Conservation (phyloP, 2,113 vertebrate genomes). For the Poicephalus meyeri region DNA sequence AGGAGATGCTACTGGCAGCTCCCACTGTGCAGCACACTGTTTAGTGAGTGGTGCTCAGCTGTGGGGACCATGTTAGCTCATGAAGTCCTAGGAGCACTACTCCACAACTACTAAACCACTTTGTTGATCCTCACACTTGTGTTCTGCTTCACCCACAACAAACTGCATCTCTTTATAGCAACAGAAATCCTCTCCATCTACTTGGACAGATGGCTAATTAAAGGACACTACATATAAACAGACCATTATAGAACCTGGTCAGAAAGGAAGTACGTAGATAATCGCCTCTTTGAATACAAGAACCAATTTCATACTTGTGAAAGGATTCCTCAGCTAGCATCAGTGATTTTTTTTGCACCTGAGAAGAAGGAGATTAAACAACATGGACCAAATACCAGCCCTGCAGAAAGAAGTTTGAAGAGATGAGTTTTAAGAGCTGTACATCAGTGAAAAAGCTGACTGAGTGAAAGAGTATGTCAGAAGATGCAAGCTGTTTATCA, state of each 20-base stretch:
- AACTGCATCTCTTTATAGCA: background rate
- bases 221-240: background rate
- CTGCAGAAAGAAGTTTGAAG: background rate
- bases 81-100: background rate
- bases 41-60: background rate
- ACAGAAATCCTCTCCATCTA: background rate
- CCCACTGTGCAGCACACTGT: background rate
- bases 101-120: background rate
- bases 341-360: background rate
- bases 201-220: constrained; percentile 41
- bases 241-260: background rate
- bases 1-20: background rate
- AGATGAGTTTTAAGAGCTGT: background rate
- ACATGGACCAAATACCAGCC: background rate
- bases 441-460: background rate
- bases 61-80: background rate
- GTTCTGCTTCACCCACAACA: background rate
- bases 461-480: background rate
- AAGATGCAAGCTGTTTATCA: background rate
- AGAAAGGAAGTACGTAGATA: background rate
- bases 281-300: background rate
- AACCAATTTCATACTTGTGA: background rate
- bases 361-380: background rate
- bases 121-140: background rate
- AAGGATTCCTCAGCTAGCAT: constrained; percentile 6